Evolutionary conservation across 2,888 invertebrate genomes (phyloP).

Genomic region (Rotaria macrura): DNA sequence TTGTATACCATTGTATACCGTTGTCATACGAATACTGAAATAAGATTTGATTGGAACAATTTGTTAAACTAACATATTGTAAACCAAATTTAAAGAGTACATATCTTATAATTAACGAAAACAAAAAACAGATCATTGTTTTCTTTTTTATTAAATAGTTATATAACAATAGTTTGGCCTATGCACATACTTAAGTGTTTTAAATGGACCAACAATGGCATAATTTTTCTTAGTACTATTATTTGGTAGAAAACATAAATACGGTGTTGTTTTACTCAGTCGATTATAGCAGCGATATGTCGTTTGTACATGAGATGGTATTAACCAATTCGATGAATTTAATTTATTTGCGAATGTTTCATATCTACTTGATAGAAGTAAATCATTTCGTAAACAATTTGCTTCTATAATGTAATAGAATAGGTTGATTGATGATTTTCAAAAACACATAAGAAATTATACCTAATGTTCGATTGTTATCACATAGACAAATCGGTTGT

Average conservation of each 20-base stretch:
- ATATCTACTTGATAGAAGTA: background rate
- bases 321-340: background rate
- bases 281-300: slow-evolving; percentile 8
- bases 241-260: background rate
- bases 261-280: background rate
- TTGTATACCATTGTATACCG: background rate
- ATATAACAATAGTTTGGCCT: no score
- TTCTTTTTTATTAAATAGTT: no score
- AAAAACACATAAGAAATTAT: background rate
- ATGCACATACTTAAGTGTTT: background rate
- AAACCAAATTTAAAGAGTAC: background rate
- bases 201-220: background rate
- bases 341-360: background rate
- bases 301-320: background rate
- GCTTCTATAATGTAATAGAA: background rate
- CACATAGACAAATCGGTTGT: background rate
- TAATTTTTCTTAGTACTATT: background rate
- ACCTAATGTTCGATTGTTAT: background rate
- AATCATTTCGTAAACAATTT: background rate
- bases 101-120: no score
- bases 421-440: background rate
- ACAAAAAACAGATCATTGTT: no score
- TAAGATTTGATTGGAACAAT: background rate
- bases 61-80: background rate
- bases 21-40: slow-evolving; percentile 16